Evolutionary conservation across 2,113 vertebrate species (phyloP).

Genomic region (Serinus canaria): DNA sequence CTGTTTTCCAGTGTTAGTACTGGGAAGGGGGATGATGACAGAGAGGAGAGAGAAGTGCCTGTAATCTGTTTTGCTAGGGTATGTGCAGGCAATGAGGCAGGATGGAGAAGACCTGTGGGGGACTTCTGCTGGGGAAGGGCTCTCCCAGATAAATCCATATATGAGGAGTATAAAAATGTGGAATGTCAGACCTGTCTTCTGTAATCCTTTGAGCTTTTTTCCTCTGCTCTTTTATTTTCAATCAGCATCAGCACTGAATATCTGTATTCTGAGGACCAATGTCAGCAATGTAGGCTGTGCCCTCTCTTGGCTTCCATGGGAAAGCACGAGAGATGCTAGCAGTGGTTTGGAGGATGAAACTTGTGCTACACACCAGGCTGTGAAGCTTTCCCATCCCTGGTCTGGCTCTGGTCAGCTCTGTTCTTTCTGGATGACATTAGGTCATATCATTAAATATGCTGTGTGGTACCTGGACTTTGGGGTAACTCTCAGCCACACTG

Average conservation of each 20-base stretch:
- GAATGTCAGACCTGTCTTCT: not conserved
- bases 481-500: not conserved
- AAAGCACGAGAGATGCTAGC: not conserved
- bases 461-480: not conserved
- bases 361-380: fast-evolving
- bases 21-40: not conserved
- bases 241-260: not conserved
- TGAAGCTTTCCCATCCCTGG: not conserved
- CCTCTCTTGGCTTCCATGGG: not conserved
- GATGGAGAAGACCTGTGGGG: not conserved
- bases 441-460: not conserved
- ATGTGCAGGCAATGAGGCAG: not conserved
- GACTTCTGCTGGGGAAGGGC: not conserved
- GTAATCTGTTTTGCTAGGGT: not conserved
- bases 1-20: not conserved
- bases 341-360: not conserved
- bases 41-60: not conserved
- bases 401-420: not conserved
- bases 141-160: not conserved
- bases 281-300: not conserved
- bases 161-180: not conserved
- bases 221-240: not conserved
- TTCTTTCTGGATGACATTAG: not conserved
- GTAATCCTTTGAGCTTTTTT: not conserved
- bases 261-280: not conserved